Base-by-base conservation (phyloP, 1,140 invertebrate genomes). In the Eurosta solidaginis region DNA sequence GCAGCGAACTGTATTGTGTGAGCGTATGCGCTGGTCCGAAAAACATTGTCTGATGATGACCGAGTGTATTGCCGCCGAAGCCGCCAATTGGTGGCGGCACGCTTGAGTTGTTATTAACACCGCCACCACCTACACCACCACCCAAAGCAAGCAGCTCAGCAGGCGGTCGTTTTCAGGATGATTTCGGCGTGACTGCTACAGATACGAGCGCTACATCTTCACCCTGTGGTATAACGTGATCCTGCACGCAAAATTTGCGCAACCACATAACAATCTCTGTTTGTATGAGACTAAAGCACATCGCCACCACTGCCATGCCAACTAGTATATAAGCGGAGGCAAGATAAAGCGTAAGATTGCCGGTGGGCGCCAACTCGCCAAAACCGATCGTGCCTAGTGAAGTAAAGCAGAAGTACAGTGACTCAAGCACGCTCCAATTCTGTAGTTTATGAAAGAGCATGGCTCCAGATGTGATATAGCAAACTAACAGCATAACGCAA, bases 231-330 rank as follows among this genome's bases (percentile, higher is more conserved):
- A 81, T 82, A 1, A 85, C 84, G 63, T 86, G 83, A 79, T 87
- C 85, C 77, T 87, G 83, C 1, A 87, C 85, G 82, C 90, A 89
- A 82, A 92, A 90, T 77, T 90, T 90, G 78, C 92, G 90, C 83
- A 93, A 88, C 82, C 92, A 89, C 77, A 90, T 86, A 78, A 95
- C 92, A 81, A 97, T 93, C 88, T 98, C 96, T 82, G 97, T 96
- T 89, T 98, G 96, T 79, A 98, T 95, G 54, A 99, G 89, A 87
- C 96, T 97, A 89, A 98, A 98, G 88, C 96, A 97, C 95, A 98
- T 98, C 20, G 97, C 97, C 78, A 98, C 93, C 75, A 99, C 91
- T 5, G 97, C 96, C 92, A 99, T 95, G 20, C 97, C 97, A 50
- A 98, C 92, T 33, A 98, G 89, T 59, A 99, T 95, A 87, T 98